Evolutionary conservation across 2,113 vertebrate genomes (phyloP).

Genomic region (Cercocebus atys): DNA sequence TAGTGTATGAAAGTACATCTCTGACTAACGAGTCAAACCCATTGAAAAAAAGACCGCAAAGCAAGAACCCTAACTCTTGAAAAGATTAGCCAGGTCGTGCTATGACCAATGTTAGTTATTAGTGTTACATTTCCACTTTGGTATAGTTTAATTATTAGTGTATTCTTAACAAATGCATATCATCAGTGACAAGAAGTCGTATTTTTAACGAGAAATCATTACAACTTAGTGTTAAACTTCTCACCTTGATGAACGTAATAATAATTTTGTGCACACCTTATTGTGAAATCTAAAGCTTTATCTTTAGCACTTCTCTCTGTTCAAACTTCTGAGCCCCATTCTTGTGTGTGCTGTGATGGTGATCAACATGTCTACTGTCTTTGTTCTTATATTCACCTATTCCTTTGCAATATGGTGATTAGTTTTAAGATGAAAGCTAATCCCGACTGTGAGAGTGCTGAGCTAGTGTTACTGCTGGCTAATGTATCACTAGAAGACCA

Average conservation of each 20-base stretch:
- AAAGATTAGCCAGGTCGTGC: not conserved
- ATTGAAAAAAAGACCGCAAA: not conserved
- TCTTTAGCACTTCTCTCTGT: conserved; percentile 2
- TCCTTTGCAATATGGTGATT: conserved; percentile 57
- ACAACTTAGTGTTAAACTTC: not conserved
- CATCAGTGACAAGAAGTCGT: not conserved
- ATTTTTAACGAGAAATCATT: conserved; percentile 18
- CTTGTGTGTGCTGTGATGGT: not conserved
- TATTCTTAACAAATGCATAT: not conserved
- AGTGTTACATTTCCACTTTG: not conserved
- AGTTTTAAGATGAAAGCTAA: conserved; percentile 51
- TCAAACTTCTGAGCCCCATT: not conserved
- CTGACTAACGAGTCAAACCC: not conserved
- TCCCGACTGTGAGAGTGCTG: not conserved
- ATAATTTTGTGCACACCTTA: not conserved
- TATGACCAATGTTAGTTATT: not conserved
- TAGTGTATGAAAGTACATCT: not conserved
- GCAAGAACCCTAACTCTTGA: not conserved
- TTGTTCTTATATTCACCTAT: conserved; percentile 27
- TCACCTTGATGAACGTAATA: not conserved
- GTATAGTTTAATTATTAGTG: not conserved
- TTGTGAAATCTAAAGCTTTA: conserved; percentile 9
- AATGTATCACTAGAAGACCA: not conserved
- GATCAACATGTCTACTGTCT: not conserved
- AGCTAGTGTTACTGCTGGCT: conserved; percentile 41